These are phyloP conservation scores for Procavia capensis DNA, from an alignment of 2,113 vertebrate species.

Conservation along the genomic window DNA sequence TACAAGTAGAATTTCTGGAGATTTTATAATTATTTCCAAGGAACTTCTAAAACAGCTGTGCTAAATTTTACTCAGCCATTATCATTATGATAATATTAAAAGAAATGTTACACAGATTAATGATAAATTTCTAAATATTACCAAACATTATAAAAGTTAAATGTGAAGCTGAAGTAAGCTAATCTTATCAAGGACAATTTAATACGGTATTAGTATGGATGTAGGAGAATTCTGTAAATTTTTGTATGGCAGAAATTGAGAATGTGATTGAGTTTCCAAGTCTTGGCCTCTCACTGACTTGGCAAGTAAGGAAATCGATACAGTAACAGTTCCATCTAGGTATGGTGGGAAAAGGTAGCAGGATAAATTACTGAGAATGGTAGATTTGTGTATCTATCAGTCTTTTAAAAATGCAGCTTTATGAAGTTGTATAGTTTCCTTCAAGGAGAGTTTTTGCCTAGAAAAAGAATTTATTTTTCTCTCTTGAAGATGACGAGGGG, in stretches of 20 bases:
- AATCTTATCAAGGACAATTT: background rate
- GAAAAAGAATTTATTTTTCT: conserved; percentile 42
- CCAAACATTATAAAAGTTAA: background rate
- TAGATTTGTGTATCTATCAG: background rate
- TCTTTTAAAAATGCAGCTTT: background rate
- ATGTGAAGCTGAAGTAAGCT: background rate
- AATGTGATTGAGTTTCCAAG: conserved; percentile 11
- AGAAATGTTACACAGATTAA: background rate
- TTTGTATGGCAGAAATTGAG: background rate
- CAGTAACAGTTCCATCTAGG: background rate
- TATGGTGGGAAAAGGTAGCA: background rate
- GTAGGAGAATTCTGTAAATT: background rate
- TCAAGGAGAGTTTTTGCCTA: background rate
- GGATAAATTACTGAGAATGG: background rate
- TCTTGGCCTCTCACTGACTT: background rate
- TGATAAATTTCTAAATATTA: conserved; percentile 47
- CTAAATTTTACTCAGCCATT: background rate
- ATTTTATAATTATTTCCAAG: background rate
- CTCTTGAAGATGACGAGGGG: background rate
- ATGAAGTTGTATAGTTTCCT: background rate
- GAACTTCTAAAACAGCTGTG: background rate
- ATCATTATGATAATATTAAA: background rate
- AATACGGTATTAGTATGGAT: background rate
- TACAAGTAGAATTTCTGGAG: background rate
- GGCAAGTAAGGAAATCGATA: background rate